These are phyloP conservation scores for Spinus pinus DNA, from an alignment of 2,797 vertebrate genomes.

Conservation along the genomic window DNA sequence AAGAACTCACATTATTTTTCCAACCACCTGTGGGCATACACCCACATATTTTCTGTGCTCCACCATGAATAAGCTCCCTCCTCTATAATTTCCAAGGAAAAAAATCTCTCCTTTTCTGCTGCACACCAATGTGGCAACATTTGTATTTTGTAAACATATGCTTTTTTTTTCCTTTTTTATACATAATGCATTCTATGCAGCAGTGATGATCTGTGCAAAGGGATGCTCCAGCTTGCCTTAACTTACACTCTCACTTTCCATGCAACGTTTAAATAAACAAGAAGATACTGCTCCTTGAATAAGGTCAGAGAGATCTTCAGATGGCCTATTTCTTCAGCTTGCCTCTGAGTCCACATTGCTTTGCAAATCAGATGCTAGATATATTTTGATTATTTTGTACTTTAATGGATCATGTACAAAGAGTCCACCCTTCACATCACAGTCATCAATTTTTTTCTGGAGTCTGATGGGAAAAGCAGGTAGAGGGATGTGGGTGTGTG, in stretches of 20 bases:
- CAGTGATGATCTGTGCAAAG: neutral
- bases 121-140: neutral
- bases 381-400: conserved; percentile 81
- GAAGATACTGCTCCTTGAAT: conserved; percentile 54
- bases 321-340: conserved; percentile 59
- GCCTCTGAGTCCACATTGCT: conserved; percentile 64
- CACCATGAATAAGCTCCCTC: neutral
- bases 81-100: neutral
- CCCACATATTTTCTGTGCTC: neutral
- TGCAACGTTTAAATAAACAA: conserved; percentile 61
- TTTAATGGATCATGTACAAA: conserved; percentile 83
- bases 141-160: neutral
- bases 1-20: neutral
- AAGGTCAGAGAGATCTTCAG: conserved; percentile 48
- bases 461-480: conserved; percentile 96
- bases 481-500: conserved; percentile 37
- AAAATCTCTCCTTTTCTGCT: neutral
- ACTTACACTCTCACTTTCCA: conserved; percentile 20
- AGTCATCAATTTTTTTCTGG: conserved; percentile 80
- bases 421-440: conserved; percentile 79
- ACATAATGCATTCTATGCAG: rapidly evolving
- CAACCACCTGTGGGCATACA: neutral
- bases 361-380: conserved; percentile 76
- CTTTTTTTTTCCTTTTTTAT: neutral
- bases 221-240: conserved; percentile 16